Evolutionary conservation across 1,140 invertebrate genomes (phyloP), one percentile per base, ranked within the genome.

Genomic region (Trichonephila clavata): DNA sequence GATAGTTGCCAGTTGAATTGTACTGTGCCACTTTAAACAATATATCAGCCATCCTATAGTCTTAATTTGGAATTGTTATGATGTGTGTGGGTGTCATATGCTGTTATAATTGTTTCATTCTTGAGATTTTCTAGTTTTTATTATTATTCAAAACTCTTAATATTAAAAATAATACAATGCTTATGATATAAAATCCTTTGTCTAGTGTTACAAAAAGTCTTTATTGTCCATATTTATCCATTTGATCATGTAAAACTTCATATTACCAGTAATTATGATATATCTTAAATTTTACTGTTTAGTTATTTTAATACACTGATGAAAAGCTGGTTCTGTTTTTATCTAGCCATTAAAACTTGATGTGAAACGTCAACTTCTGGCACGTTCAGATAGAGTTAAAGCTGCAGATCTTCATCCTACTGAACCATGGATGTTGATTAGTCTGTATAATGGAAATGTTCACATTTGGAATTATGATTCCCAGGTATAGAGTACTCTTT

Each of bases 401-500:
- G 98, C 98, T 95, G 98, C 99, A 0, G 99, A 99, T 96, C 97
- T 99, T 92, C 99, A 99, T 96, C 99, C 99, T 16, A 97, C 97
- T 24, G 99, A 99, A 95, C 99, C 98, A 95, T 99, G 99, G 99
- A 98, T 99, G 97, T 96, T 99, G 57, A 99, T 98, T 94, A 99
- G 99, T 43, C 96, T 99, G 6, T 99, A 99, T 96, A 99, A 99
- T 96, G 99, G 99, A 94, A 98, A 99, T 96, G 99, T 99, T 94
- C 99, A 99, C 96, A 98, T 99, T 95, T 99, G 99, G 99, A 99
- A 99, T 96, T 97, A 99, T 96, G 99, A 99, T 95, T 98, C 97
- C 84, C 98, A 99, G 96, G 96, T 96, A 93, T 20, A 24, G 60
- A 71, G 57, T 43, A 2, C 68, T 83, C 16, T 21, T 18, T 39